phyloP scores from a whole-genome alignment of 2,888 invertebrate species.

The Lasioglossum vierecki region DNA sequence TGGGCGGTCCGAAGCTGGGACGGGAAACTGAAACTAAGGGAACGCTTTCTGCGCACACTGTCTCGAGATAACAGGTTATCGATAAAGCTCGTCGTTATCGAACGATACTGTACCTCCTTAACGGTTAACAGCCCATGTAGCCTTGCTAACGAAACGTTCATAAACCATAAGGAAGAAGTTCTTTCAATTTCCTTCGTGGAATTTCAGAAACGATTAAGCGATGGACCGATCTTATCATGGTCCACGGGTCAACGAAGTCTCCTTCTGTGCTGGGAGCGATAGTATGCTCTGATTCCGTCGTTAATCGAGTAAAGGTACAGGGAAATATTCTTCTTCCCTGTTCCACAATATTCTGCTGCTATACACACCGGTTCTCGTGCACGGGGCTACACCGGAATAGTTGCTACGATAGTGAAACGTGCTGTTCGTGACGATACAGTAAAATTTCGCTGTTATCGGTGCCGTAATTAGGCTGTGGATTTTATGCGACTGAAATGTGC shows the following conservation, averaged over 20 bases:
- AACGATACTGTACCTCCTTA: slow-evolving; percentile 27
- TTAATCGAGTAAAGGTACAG: slow-evolving; percentile 17
- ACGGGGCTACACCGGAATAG: neutral
- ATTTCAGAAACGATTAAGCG: slow-evolving; percentile 17
- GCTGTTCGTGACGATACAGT: neutral
- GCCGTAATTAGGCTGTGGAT: neutral
- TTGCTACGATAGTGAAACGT: neutral
- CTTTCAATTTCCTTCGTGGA: slow-evolving; percentile 19
- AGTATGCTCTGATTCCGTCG: slow-evolving; percentile 43
- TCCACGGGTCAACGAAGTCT: neutral
- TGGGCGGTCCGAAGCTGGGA: slow-evolving; percentile 41
- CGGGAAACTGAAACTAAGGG: slow-evolving; percentile 42
- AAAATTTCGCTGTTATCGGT: neutral
- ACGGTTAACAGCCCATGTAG: slow-evolving; percentile 37
- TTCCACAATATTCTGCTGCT: neutral
- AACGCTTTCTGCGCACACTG: slow-evolving; percentile 28
- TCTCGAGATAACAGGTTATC: slow-evolving; percentile 53
- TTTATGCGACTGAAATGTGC: neutral
- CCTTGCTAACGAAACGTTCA: slow-evolving; percentile 44
- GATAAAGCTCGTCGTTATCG: slow-evolving; percentile 51
- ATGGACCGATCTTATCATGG: slow-evolving; percentile 5
- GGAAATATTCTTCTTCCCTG: neutral
- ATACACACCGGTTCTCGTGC: neutral
- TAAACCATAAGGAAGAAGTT: slow-evolving; percentile 21
- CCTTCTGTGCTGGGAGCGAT: neutral